A percentile compares a stretch with the other conserved stretches of the same genome.
Evolutionary conservation across 2,113 vertebrate species (phyloP).

Genomic region (Hippocampus zosterae): DNA sequence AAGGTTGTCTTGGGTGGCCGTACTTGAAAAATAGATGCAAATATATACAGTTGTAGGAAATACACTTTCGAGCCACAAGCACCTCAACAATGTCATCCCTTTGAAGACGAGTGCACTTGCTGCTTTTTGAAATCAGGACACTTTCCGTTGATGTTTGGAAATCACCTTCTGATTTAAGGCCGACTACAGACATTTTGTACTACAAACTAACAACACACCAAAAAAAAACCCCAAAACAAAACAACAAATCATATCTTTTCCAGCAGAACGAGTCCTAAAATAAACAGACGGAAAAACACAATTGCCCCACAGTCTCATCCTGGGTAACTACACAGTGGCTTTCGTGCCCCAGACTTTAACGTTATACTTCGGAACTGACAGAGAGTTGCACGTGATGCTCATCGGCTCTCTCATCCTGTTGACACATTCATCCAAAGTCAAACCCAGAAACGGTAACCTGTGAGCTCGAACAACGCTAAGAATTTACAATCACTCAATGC

Average conservation of each 20-base stretch:
- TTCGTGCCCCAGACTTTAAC: not conserved
- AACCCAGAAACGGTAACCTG: not conserved
- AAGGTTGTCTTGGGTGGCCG: constrained; percentile 60
- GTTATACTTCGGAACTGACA: not conserved
- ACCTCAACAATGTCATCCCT: constrained; percentile 25
- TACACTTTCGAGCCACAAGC: constrained; percentile 32
- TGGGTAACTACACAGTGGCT: not conserved
- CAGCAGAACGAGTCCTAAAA: not conserved
- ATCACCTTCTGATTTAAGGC: not conserved
- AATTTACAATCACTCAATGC: not conserved
- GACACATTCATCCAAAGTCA: not conserved
- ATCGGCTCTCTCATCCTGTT: not conserved
- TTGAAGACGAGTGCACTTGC: constrained; percentile 39
- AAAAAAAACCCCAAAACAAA: too few species aligned
- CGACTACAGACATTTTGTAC: not conserved
- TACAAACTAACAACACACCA: not conserved
- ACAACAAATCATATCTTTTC: not conserved
- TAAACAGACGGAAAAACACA: not conserved
- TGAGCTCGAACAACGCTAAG: not conserved
- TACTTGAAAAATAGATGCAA: constrained; percentile 71
- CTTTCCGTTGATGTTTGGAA: not conserved
- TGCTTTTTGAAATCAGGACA: constrained; percentile 28
- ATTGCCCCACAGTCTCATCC: not conserved
- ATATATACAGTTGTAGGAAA: constrained; percentile 67
- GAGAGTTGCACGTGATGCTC: not conserved